Evolutionary conservation across 2,113 vertebrate species (phyloP), one percentile per base, ranked within the genome.

Genomic region (Phainopepla nitens): DNA sequence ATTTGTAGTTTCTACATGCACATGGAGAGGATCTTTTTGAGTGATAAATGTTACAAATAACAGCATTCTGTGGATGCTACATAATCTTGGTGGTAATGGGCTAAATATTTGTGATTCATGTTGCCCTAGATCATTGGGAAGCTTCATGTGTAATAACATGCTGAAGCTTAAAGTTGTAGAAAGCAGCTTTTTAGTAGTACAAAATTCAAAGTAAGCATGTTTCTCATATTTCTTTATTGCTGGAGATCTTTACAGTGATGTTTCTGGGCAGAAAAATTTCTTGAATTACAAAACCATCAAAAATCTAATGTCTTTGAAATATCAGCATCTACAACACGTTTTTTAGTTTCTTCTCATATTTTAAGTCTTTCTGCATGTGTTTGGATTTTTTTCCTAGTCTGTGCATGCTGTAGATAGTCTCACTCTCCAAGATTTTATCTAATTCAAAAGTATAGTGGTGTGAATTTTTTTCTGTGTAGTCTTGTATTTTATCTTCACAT

Each of bases 251-350:
- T 36, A 6, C n/a, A 80, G 14, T 64, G 27, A 21, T 80, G 15
- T 64, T 77, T 60, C 23, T 64, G 62, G 45, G 41, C 64, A 78
- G 42, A 77, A 81, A 61, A 49, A 31, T 3, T 45, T 87, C 0
- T 61, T 56, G 13, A 77, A 89, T 81, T 83, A 27, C 8, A 45
- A 57, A 78, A 5, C 3, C 6, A 39, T 35, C 16, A 69, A 47
- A 69, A 65, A 25, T 27, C 5, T 11, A 36, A 36, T 13, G 11
- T 69, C 4, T 64, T 77, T 1, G 19, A 69, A 57, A 35, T 57
- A 33, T 6, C 8, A 51, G 13, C 3, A 8, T 9, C 13, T 44
- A 5, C 9, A 65, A 7, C 4, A 36, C 4, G 1, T 8, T 50
- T 39, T 60, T 64, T 45, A 3, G 6, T 36, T 94, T 89, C 9